These are phyloP conservation scores for Phoxinus dragarum DNA, from an alignment of 2,797 vertebrate species.

Conservation along the genomic window DNA sequence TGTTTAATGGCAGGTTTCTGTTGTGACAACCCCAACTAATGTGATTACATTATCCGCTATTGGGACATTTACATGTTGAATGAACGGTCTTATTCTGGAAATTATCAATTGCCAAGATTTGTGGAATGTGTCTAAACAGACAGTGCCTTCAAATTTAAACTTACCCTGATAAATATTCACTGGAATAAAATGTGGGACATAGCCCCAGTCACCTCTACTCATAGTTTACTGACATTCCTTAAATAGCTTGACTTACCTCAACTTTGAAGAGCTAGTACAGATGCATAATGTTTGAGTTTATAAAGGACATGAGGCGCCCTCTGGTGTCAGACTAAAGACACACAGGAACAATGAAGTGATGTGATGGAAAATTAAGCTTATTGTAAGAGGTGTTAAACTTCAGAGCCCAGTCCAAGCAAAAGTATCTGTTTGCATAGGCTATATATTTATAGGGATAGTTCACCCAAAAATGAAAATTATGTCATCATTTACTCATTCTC, in stretches of 20 bases:
- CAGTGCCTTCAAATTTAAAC: background rate
- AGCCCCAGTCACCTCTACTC: background rate
- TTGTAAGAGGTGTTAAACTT: background rate
- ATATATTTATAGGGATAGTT: no score
- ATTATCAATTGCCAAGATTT: background rate
- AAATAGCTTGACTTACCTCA: background rate
- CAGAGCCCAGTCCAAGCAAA: background rate
- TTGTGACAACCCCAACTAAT: background rate
- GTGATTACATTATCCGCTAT: background rate
- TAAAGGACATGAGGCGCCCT: slow-evolving; percentile 50
- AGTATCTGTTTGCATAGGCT: background rate
- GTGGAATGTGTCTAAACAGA: background rate
- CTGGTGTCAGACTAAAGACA: slow-evolving; percentile 49
- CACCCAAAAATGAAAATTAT: no score
- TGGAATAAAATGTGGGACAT: background rate
- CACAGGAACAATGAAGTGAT: background rate
- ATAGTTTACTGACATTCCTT: background rate
- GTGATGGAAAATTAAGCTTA: background rate
- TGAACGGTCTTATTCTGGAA: background rate
- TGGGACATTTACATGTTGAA: background rate
- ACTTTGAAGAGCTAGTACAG: background rate
- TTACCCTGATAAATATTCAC: background rate
- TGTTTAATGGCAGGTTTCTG: background rate
- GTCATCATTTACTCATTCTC: background rate
- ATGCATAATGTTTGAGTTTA: background rate